Evolutionary conservation across 1,140 invertebrate species (phyloP), one percentile per base, ranked within the genome.

Genomic region (Chrysomallon squamiferum): DNA sequence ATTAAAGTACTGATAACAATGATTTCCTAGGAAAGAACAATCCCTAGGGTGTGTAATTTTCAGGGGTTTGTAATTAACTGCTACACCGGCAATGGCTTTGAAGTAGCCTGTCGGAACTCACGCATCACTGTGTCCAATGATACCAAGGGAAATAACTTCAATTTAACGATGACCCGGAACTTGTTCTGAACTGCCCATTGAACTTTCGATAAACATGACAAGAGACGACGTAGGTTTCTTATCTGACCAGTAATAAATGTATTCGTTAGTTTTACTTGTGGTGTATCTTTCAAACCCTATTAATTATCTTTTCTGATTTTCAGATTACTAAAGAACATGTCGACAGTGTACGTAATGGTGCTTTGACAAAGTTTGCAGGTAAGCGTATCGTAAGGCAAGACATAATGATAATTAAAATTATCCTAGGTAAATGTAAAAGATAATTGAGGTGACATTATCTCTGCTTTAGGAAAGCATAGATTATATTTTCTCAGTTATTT

Each of bases 331-430:
- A 68, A 15, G 63, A 67, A 59, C 63, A 75, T 25, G 62, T 72
- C 38, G 59, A 68, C 25, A 72, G 73, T 66, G 27, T 77, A 15
- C 67, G 73, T 54, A 57, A 71, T 30, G 62, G 71, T 27, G 75
- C 73, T 54, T 62, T 70, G 27, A 71, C 67, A 38, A 75, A 77
- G 62, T 75, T 75, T 65, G 69, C 66, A 65, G 73, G 76, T 77
- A 64, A 71, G 66, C 32, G 20, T 7, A 32, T 5, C 22, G 9
- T 7, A 52, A 13, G 15, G 9, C 18, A 9, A 13, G 25, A 9
- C 9, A 52, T 9, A 9, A 22, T 13, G 18, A 52, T 22, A 52
- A 52, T 52, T 22, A 22, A 15, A n/a, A n/a, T n/a, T n/a, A n/a
- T n/a, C n/a, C n/a, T n/a, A n/a, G n/a, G n/a, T n/a, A n/a, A n/a